These are phyloP conservation scores for Gallirallus australis DNA, from an alignment of 2,797 vertebrate genomes.

Conservation along the genomic window DNA sequence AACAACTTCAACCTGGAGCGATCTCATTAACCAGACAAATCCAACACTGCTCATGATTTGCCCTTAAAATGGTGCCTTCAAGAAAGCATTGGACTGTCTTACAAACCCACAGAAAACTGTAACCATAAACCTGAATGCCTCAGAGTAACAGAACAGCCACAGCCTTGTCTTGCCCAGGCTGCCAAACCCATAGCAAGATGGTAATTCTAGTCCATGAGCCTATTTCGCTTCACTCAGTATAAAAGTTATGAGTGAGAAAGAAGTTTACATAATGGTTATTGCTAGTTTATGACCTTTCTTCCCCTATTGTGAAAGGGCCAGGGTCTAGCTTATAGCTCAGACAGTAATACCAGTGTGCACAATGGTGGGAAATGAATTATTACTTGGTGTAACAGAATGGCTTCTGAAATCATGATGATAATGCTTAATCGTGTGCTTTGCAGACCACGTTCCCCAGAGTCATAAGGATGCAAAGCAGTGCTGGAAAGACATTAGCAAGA, in stretches of 20 bases:
- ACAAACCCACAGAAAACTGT: neutral
- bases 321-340: neutral
- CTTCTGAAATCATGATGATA: conserved; percentile 39
- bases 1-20: neutral
- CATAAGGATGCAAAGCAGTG: conserved; percentile 37
- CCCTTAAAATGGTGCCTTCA: conserved; percentile 36
- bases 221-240: neutral
- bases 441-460: conserved; percentile 36
- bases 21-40: neutral
- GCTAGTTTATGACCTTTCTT: neutral
- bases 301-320: neutral
- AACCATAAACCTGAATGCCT: neutral
- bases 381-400: neutral
- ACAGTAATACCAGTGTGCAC: neutral
- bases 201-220: neutral
- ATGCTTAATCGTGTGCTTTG: conserved; percentile 21
- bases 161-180: neutral
- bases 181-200: neutral
- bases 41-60: neutral
- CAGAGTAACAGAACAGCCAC: neutral
- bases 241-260: neutral
- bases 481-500: conserved; percentile 29
- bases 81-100: neutral
- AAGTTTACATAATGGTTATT: neutral
- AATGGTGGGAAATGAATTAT: conserved; percentile 30